A percentile compares a stretch with the other conserved stretches of the same genome.
These are phyloP conservation scores for Uloborus plumipes DNA, from an alignment of 2,888 invertebrate genomes.

Conservation along the genomic window DNA sequence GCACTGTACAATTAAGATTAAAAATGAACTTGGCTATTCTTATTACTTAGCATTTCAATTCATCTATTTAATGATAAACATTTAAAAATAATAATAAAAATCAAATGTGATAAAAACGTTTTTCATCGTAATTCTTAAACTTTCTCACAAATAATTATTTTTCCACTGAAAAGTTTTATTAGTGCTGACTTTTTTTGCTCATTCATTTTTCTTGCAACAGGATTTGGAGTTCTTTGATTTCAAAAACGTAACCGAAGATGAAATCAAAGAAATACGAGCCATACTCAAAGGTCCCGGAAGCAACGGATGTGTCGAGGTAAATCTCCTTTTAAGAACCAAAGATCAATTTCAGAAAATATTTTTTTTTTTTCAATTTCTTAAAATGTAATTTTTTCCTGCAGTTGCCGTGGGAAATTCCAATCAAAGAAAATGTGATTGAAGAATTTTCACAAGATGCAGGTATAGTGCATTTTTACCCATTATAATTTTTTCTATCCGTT, in stretches of 20 bases:
- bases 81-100: no score
- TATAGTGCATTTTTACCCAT: conserved; percentile 9
- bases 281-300: conserved; percentile 60
- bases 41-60: no score
- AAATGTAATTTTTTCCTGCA: conserved; percentile 11
- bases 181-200: no score
- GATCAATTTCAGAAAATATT: neutral
- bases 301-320: conserved; percentile 57
- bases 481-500: no score
- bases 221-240: conserved; percentile 63
- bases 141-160: no score
- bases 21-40: no score
- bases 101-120: no score
- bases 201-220: conserved; percentile 3
- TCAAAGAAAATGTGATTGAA: conserved; percentile 33
- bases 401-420: conserved; percentile 48
- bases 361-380: neutral
- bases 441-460: conserved; percentile 36
- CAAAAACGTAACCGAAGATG: conserved; percentile 50
- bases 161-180: no score
- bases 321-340: neutral
- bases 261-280: conserved; percentile 59
- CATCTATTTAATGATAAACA: no score
- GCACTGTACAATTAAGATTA: no score
- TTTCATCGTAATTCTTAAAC: no score